Evolutionary conservation across 2,888 invertebrate species (phyloP), one percentile per base, ranked within the genome.

Genomic region (Cerastis rubricosa): DNA sequence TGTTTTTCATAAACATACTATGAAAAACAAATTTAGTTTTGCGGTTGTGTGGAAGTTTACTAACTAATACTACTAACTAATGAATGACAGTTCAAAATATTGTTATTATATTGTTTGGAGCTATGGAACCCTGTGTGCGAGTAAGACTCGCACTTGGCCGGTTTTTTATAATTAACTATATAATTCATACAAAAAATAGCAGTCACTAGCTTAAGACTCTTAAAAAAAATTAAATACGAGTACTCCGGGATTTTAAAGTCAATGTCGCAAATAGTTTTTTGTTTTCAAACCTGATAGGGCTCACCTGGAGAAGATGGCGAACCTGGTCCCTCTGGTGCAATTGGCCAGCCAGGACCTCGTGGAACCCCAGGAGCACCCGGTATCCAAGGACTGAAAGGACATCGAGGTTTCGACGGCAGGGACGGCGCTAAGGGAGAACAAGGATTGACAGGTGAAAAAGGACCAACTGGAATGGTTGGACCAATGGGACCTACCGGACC

Each of bases 361-460:
- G 99, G 99, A 0, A 93, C 97, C 14, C 97, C 97, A 0, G 97
- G 99, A 59, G 96, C 98, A 93, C 98, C 98, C 0, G 98, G 98
- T 0, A 95, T 98, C 9, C 98, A 98, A 5, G 99, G 99, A 5
- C 93, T 97, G 0, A 99, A 99, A 94, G 99, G 99, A 0, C 98
- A 99, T 92, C 97, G 98, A 70, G 99, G 99, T 3, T 98, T 98
- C 88, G 97, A 97, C 67, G 99, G 99, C 35, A 94, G 98, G 76
- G 98, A 98, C 90, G 99, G 99, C 0, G 95, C 97, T 7, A 99
- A 98, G 93, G 99, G 99, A 8, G 98, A 98, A 87, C 98, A 97
- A 91, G 99, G 99, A 0, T 91, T 96, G 3, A 75, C 96, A 7
- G 99, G 99, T 45, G 98, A 98, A 87, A 98, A 98, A 90, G 98